Evolutionary conservation across 2,888 invertebrate genomes (phyloP).

Genomic region (Baccha elongata): DNA sequence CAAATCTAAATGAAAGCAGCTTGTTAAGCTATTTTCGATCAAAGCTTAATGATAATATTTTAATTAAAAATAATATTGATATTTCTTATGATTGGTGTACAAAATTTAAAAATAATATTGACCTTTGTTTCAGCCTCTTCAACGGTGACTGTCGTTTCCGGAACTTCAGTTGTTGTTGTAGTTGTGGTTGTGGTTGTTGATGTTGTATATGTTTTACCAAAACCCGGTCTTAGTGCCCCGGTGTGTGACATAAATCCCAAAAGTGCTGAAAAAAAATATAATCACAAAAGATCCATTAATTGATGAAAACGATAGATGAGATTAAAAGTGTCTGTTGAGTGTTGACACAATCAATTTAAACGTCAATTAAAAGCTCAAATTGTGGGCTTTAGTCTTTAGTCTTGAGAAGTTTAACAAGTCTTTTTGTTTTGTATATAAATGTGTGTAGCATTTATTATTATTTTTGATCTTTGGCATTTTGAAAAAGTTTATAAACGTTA

Average conservation of each 20-base stretch:
- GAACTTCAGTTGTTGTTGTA: slow-evolving; percentile 82
- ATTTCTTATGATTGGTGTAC: neutral
- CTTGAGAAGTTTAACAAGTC: slow-evolving; percentile 7
- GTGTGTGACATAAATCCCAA: slow-evolving; percentile 84
- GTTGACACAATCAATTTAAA: slow-evolving; percentile 17
- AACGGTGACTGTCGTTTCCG: slow-evolving; percentile 67
- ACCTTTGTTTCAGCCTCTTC: slow-evolving; percentile 75
- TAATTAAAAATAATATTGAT: neutral
- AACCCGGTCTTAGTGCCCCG: slow-evolving; percentile 84
- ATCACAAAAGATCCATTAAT: slow-evolving; percentile 6
- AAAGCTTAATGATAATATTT: neutral
- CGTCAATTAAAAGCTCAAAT: neutral
- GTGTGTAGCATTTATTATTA: neutral
- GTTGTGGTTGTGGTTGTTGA: slow-evolving; percentile 82
- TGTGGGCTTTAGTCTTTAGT: neutral
- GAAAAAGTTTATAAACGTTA: slow-evolving; percentile 28
- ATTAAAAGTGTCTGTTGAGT: neutral
- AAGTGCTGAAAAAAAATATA: slow-evolving; percentile 79
- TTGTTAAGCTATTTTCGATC: too few relatives aligned
- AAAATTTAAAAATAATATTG: slow-evolving; percentile 21
- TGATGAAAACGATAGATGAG: neutral
- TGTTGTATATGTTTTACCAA: slow-evolving; percentile 81
- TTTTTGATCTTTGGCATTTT: slow-evolving; percentile 53
- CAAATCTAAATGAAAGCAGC: too few relatives aligned
- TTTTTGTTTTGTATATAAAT: neutral